Evolutionary conservation across 2,888 invertebrate genomes (phyloP), one percentile per base, ranked within the genome.

Genomic region (Mellilla xanthometata): DNA sequence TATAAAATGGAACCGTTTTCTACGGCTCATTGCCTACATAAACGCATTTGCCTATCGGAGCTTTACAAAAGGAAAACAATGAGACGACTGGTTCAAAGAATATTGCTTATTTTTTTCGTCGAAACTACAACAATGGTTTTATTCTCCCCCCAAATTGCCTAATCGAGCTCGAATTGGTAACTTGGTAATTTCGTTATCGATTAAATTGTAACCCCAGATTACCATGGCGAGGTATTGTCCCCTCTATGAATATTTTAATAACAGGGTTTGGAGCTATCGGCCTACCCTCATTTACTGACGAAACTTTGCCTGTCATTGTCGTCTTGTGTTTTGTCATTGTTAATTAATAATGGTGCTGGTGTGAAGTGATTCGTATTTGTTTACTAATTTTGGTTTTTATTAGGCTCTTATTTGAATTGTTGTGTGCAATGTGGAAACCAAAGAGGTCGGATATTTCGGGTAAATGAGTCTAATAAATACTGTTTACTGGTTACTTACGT

Each of bases 141-240:
- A 19, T 35, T 35, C 11, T 30, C 29, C 34, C 41, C 11, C 4
- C 10, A 41, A 13, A 35, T 29, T 29, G 3, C 23, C 29, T 42
- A 42, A 42, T 42, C 34, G 41, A 15, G n/a, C 12, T 35, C 7
- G 29, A 24, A 42, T 35, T 35, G 35, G 34, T 36, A 36, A 12
- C 28, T 42, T 41, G 13, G 34, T 34, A 29, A 41, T 15, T 23
- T 30, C 11, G 12, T 41, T 24, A 41, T 34, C 29, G 41, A 31
- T 31, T 19, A 9, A 26, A 36, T 36, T 19, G 28, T 28, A 36
- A n/a, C 36, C 36, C 36, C 19, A 11, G 9, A 36, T 28, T 28
- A 19, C 36, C 28, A 28, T 36, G 36, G 36, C n/a, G 8, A 8
- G 24, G 24, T 24, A n/a, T 3, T 28, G 28, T 28, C 28, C 28